Evolutionary conservation across 2,113 vertebrate species (phyloP).

Genomic region (Microcebus tavaratra): DNA sequence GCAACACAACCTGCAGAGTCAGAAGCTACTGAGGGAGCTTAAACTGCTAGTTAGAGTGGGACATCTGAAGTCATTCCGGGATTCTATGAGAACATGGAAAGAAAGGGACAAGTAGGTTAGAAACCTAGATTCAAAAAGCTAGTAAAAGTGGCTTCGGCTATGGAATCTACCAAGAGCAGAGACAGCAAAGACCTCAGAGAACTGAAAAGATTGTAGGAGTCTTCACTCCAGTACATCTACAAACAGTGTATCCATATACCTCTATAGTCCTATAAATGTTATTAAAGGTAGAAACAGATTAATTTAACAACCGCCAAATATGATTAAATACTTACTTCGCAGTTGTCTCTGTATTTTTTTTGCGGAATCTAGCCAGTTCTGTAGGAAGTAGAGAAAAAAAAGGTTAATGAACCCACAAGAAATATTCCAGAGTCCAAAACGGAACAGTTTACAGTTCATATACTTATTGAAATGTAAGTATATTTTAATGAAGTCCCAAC

Average conservation of each 20-base stretch:
- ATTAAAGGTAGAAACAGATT: neutral
- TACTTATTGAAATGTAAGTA: neutral
- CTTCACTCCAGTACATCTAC: neutral
- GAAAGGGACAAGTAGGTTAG: neutral
- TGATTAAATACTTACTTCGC: constrained; percentile 86
- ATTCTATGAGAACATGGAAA: accelerated
- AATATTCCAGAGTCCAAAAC: constrained; percentile 19
- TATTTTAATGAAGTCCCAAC: constrained; percentile 36
- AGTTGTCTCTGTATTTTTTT: constrained; percentile 91
- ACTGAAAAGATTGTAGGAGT: neutral
- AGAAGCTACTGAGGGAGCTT: neutral
- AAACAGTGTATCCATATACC: neutral
- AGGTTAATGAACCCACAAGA: constrained; percentile 48
- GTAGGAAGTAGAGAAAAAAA: neutral
- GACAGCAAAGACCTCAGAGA: neutral
- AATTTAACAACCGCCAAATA: neutral
- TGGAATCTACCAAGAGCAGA: neutral
- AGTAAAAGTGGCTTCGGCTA: accelerated
- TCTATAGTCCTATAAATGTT: neutral
- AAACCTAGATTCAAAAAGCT: neutral
- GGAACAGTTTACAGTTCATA: constrained; percentile 1
- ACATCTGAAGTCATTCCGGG: accelerated
- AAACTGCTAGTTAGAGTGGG: neutral
- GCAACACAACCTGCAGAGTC: neutral
- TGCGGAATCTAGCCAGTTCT: constrained; percentile 90